phyloP scores from a whole-genome alignment of 2,888 invertebrate species.

The Chrysolina haemoptera region DNA sequence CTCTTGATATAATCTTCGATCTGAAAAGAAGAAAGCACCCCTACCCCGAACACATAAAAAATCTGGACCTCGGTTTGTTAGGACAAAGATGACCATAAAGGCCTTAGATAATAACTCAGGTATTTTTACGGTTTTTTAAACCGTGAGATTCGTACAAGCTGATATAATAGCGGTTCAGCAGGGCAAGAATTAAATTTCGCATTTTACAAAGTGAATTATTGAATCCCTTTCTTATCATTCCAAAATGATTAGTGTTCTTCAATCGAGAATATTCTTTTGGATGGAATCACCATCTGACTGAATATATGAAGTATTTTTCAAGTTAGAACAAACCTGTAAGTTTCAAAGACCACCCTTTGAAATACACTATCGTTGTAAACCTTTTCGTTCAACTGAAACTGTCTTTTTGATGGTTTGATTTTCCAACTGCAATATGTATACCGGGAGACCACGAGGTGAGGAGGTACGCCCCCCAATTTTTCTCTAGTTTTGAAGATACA shows the following conservation, averaged over 20 bases:
- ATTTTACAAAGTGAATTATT: conserved; percentile 43
- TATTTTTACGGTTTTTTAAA: conserved; percentile 59
- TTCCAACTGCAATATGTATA: too few species aligned
- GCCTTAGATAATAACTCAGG: conserved; percentile 58
- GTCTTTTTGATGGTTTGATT: too few species aligned
- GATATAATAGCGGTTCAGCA: conserved; percentile 53
- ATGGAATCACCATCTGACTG: not conserved
- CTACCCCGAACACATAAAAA: conserved; percentile 55
- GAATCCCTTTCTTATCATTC: not conserved
- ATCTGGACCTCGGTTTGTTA: conserved; percentile 56
- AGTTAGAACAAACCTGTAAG: too few species aligned
- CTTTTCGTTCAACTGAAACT: too few species aligned
- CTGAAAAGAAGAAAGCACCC: conserved; percentile 47
- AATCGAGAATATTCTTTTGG: not conserved
- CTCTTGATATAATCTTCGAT: conserved; percentile 53
- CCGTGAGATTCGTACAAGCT: conserved; percentile 61
- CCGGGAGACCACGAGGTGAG: too few species aligned
- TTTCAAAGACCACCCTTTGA: too few species aligned
- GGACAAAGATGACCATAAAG: conserved; percentile 62
- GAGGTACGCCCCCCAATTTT: too few species aligned
- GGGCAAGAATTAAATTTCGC: conserved; percentile 61
- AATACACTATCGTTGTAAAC: too few species aligned
- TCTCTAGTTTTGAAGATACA: too few species aligned
- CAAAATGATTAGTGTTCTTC: not conserved
- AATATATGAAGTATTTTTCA: not conserved